Evolutionary conservation across 2,797 vertebrate genomes (phyloP).

Genomic region (Ctenopoma multispine): DNA sequence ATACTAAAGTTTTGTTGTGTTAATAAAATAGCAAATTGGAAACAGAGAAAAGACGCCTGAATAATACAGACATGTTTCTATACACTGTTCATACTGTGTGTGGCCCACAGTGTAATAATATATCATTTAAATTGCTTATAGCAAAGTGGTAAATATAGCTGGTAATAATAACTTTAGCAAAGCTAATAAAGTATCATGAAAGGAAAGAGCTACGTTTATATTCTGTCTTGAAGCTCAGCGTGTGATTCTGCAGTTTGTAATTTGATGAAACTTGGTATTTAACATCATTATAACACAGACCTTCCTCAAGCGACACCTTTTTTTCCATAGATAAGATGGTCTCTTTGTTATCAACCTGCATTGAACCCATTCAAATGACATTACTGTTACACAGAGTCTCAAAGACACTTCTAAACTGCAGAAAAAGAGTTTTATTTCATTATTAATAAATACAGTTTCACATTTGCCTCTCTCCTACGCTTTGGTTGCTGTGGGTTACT

Average conservation of each 20-base stretch:
- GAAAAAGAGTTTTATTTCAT: constrained; percentile 25
- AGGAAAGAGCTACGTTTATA: too few relatives aligned
- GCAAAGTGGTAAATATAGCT: too few relatives aligned
- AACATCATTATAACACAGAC: background rate
- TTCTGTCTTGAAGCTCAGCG: background rate
- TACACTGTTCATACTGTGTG: background rate
- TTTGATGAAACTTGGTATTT: too few relatives aligned
- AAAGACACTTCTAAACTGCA: background rate
- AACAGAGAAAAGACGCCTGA: background rate
- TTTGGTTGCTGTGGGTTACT: background rate
- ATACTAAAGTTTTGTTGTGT: constrained; percentile 14
- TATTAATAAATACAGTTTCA: constrained; percentile 41
- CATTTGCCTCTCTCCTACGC: constrained; percentile 32
- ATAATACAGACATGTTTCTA: background rate
- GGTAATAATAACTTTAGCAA: background rate
- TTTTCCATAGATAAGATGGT: too few relatives aligned
- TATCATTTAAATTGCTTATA: background rate
- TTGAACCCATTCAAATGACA: background rate
- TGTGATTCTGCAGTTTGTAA: background rate
- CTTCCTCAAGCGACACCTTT: too few relatives aligned
- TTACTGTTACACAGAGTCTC: background rate
- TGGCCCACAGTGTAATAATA: background rate
- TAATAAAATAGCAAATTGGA: background rate
- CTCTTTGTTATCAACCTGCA: background rate
- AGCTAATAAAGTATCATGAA: background rate